These are phyloP conservation scores for Brachionus paranguensis DNA, from an alignment of 1,140 invertebrate genomes.

Conservation along the genomic window DNA sequence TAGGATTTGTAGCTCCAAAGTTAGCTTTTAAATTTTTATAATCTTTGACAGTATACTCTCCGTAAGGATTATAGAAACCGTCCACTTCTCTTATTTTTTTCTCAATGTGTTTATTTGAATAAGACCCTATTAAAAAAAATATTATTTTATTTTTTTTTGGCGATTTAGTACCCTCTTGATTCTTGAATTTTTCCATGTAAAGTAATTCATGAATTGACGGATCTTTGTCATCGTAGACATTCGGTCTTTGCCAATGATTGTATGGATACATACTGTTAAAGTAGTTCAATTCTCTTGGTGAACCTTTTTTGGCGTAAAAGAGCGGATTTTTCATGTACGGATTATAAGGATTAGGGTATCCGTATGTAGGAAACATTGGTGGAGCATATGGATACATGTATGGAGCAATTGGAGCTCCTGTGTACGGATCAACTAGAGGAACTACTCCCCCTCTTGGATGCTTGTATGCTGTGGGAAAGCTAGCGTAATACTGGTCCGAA, in stretches of 20 bases:
- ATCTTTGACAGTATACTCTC: constrained; percentile 1
- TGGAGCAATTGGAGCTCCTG: background rate
- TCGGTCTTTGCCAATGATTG: background rate
- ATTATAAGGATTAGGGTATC: background rate
- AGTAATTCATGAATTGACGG: constrained; percentile 30
- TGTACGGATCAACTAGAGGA: background rate
- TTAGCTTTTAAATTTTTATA: constrained; percentile 31
- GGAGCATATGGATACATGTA: background rate
- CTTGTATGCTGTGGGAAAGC: background rate
- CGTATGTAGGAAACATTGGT: background rate
- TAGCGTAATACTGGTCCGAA: constrained; percentile 24
- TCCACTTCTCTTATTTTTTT: constrained; percentile 13
- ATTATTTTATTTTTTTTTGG: background rate
- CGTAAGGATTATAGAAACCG: constrained; percentile 35
- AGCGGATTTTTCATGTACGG: background rate
- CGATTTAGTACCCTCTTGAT: constrained; percentile 2
- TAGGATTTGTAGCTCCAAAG: background rate
- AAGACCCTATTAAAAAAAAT: constrained; percentile 3
- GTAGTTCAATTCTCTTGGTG: background rate
- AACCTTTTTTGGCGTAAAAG: background rate
- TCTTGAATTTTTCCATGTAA: constrained; percentile 19
- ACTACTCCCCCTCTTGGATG: background rate
- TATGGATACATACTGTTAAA: background rate
- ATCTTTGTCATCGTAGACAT: constrained; percentile 16
- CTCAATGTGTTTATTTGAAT: constrained; percentile 8